Conservation (phyloP, 2,797 vertebrate genomes). For the Neomorphus geoffroyi region DNA sequence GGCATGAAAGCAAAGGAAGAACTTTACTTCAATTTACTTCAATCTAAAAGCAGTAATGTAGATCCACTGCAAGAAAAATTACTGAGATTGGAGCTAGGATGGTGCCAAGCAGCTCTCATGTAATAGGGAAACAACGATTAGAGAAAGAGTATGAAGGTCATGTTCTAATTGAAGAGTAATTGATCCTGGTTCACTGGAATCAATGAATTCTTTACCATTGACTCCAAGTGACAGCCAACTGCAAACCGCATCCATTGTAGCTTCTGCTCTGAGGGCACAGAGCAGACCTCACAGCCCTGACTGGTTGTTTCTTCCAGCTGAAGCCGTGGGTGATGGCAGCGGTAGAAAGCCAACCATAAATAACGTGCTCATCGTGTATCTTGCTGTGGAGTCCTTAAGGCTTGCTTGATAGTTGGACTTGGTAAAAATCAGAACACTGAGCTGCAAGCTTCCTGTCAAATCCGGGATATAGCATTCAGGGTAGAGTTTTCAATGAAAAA, state of each 20-base stretch:
- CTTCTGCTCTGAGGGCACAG: not conserved
- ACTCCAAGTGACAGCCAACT: not conserved
- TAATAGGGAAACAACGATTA: not conserved
- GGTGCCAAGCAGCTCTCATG: not conserved
- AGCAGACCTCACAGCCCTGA: not conserved
- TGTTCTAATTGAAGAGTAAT: slow-evolving; percentile 24
- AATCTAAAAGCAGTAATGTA: not conserved
- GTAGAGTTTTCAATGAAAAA: not conserved
- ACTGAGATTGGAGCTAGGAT: not conserved
- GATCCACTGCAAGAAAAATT: not conserved
- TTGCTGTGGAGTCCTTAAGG: fast-evolving
- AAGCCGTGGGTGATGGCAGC: fast-evolving
- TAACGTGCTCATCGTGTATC: fast-evolving
- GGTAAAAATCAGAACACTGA: not conserved
- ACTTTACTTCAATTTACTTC: not conserved
- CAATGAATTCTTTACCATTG: not conserved
- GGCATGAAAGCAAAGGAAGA: not conserved
- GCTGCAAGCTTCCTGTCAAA: not conserved
- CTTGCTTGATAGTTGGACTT: no score
- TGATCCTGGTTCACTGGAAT: not conserved
- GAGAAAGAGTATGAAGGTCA: not conserved
- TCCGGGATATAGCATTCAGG: fast-evolving
- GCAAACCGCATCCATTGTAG: not conserved
- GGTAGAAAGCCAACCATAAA: not conserved
- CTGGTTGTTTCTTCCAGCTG: fast-evolving